Conservation (phyloP, 1,140 invertebrate species). For the Hycleus cichorii region DNA sequence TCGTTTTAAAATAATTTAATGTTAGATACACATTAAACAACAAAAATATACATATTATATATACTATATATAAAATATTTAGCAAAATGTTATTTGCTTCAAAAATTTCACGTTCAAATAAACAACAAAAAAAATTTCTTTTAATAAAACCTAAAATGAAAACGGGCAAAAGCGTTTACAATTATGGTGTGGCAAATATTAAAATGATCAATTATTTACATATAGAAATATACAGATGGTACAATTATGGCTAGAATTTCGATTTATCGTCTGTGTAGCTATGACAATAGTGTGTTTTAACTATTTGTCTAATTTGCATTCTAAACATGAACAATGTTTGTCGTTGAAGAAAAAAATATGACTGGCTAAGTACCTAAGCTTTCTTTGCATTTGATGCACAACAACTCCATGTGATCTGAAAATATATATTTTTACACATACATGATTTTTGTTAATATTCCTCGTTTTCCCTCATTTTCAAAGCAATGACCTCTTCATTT, state of each 20-base stretch:
- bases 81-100: slow-evolving; percentile 24
- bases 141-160: no score
- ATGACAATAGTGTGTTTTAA: not conserved
- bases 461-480: no score
- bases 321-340: not conserved
- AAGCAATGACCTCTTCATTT: no score
- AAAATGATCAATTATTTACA: slow-evolving; percentile 30
- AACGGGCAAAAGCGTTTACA: no score
- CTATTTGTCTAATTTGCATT: no score
- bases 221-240: slow-evolving; percentile 29
- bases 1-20: slow-evolving; percentile 33
- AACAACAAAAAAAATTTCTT: slow-evolving; percentile 25
- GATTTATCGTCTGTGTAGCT: slow-evolving; percentile 10
- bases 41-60: slow-evolving; percentile 32
- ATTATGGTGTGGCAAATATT: slow-evolving; percentile 14
- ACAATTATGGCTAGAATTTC: slow-evolving; percentile 18
- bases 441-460: no score
- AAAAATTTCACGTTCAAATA: slow-evolving; percentile 21
- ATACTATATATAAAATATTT: slow-evolving; percentile 29
- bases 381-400: no score
- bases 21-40: slow-evolving; percentile 26
- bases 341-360: not conserved
- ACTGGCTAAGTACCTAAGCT: no score
- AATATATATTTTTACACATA: no score
- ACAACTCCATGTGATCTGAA: no score